Evolutionary conservation across 2,113 vertebrate species (phyloP).

Genomic region (Theristicus caerulescens): DNA sequence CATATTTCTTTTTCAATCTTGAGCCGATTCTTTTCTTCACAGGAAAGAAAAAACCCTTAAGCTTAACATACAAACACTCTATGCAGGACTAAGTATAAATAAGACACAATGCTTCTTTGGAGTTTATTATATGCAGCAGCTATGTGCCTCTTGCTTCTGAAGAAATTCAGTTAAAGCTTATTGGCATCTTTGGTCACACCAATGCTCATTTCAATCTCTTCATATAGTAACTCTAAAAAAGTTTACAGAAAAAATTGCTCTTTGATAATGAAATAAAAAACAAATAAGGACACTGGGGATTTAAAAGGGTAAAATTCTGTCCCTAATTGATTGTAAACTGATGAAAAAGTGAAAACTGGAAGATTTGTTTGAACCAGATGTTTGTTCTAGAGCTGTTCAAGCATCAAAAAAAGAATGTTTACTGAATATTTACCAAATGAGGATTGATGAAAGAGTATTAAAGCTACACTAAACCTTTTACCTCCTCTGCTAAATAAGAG

Average conservation of each 20-base stretch:
- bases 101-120: neutral
- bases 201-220: neutral
- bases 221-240: neutral
- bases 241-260: neutral
- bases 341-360: conserved; percentile 14
- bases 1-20: neutral
- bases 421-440: conserved; percentile 21
- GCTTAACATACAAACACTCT: neutral
- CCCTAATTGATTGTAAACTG: conserved; percentile 8
- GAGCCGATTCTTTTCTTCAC: neutral
- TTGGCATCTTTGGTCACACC: neutral
- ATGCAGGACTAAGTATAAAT: neutral
- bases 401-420: neutral
- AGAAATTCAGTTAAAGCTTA: neutral
- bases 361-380: conserved; percentile 31
- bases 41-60: neutral
- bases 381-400: conserved; percentile 31
- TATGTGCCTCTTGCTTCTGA: neutral
- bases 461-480: neutral
- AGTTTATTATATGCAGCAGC: neutral
- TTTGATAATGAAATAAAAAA: neutral
- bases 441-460: neutral
- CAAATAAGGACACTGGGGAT: neutral
- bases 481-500: neutral
- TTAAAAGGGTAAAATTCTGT: neutral